These are phyloP conservation scores for Aptenodytes patagonicus DNA, from an alignment of 2,113 vertebrate genomes.

Conservation along the genomic window DNA sequence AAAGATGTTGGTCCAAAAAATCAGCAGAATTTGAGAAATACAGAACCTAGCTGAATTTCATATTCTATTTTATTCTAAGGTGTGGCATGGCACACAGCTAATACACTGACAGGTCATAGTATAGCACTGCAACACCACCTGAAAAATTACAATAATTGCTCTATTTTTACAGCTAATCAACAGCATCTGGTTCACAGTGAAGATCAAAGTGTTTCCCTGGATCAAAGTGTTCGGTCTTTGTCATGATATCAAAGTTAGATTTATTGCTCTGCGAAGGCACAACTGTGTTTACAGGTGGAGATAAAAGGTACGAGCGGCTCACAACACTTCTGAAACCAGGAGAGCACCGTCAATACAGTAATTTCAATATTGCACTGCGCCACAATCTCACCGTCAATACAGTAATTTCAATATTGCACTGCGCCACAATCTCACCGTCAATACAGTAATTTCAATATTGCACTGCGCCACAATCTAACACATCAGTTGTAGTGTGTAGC, in stretches of 20 bases:
- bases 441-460: not conserved
- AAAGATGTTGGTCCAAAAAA: not conserved
- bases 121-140: not conserved
- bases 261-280: not conserved
- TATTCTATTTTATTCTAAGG: not conserved
- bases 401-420: not conserved
- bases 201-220: slow-evolving; percentile 1
- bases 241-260: not conserved
- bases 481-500: too few species aligned
- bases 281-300: not conserved
- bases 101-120: not conserved
- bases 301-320: not conserved
- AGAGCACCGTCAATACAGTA: not conserved
- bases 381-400: not conserved
- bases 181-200: not conserved
- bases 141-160: not conserved
- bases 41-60: not conserved
- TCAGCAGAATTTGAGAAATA: not conserved
- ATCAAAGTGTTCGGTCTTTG: slow-evolving; percentile 34
- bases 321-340: not conserved
- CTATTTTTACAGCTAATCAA: slow-evolving; percentile 33
- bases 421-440: not conserved
- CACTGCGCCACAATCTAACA: not conserved
- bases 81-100: not conserved
- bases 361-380: accelerated